Evolutionary conservation across 2,113 vertebrate species (phyloP), one percentile per base, ranked within the genome.

Genomic region (Rhombomys opimus): DNA sequence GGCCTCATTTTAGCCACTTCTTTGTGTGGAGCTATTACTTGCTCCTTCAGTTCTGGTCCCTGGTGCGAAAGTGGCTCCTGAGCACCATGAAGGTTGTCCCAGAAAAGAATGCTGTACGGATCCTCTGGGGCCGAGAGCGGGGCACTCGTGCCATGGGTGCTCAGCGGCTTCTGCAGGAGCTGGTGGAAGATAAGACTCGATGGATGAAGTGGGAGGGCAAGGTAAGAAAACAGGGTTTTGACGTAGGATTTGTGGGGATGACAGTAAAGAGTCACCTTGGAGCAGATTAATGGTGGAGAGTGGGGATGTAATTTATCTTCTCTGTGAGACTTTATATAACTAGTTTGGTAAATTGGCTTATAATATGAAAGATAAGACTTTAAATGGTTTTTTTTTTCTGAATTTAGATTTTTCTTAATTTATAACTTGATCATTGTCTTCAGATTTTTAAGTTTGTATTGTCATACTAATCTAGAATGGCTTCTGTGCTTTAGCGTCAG

Each of bases 131-230:
- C 94, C 99, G 99, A 97, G 99, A 99, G 97, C 99, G 99, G 18
- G 99, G 99, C 70, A 99, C 99, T 77, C 99, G 99, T 96, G 98
- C 99, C 32, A 98, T 99, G 57, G 99, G 99, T 87, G 99, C 99
- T 14, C 99, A 99, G 97, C 98, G 99, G 25, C 99, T 99, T 91
- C 98, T 99, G 95, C 99, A 99, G 98, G 99, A 99, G 96, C 98
- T 99, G 97, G 99, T 99, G 95, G 99, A 99, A 98, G 99, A 99
- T 98, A 99, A 99, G 97, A 99, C 99, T 8, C 99, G 99, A 86
- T 99, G 99, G 99, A 99, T 99, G 99, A 99, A 99, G 97, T 99
- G 99, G 99, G 99, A 99, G 96, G 99, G 99, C 98, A 99, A 99
- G 99, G 99, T 99, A 98, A 98, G 97, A 70, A 68, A 46, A 46